A percentile compares a stretch with the other conserved stretches of the same genome.
phyloP scores from a whole-genome alignment of 2,888 invertebrate species.

The Amblyjoppa proteus region DNA sequence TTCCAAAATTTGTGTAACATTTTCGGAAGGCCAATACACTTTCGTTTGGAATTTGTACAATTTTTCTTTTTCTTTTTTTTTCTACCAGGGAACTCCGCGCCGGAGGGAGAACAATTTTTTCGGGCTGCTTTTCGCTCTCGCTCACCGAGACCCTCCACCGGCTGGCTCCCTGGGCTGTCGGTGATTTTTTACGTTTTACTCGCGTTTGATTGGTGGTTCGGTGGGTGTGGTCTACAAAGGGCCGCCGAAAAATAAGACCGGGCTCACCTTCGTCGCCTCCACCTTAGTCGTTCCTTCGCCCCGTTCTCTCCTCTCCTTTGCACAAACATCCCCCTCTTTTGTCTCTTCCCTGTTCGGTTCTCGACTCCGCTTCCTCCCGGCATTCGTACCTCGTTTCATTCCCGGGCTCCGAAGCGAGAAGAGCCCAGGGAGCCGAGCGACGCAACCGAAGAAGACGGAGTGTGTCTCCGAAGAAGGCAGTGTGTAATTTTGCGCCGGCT shows the following conservation, averaged over 20 bases:
- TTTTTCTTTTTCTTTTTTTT: neutral
- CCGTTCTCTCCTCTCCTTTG: constrained; percentile 57
- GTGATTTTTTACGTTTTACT: constrained; percentile 83
- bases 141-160: constrained; percentile 81
- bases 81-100: neutral
- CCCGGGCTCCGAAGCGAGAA: constrained; percentile 55
- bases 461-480: constrained; percentile 74
- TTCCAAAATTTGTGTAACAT: no score
- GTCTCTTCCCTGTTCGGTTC: constrained; percentile 7
- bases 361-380: constrained; percentile 37
- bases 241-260: constrained; percentile 82
- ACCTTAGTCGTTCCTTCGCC: constrained; percentile 68
- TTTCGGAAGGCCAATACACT: constrained; percentile 3
- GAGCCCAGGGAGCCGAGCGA: constrained; percentile 52
- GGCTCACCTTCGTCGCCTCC: constrained; percentile 73
- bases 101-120: constrained; percentile 80
- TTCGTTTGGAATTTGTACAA: constrained; percentile 10
- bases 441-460: constrained; percentile 40
- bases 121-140: constrained; percentile 72
- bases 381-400: constrained; percentile 50
- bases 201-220: constrained; percentile 82
- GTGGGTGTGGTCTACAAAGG: constrained; percentile 80
- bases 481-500: constrained; percentile 85
- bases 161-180: constrained; percentile 67
- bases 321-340: constrained; percentile 59